Evolutionary conservation across 2,113 vertebrate genomes (phyloP), one percentile per base, ranked within the genome.

Genomic region (Cinclus mexicanus): DNA sequence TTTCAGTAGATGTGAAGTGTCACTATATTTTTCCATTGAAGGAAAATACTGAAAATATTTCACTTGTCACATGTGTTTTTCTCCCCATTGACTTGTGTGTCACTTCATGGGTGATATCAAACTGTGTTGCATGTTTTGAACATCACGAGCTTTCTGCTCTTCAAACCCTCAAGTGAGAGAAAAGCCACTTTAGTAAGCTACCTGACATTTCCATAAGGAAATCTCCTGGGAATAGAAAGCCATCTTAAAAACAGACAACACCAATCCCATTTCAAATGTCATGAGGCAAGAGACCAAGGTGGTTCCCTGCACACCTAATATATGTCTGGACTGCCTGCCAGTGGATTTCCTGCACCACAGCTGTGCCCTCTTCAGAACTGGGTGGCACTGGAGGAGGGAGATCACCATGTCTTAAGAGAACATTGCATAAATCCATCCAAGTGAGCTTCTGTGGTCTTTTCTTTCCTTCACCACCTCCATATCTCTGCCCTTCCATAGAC

Each of bases 1-100:
- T 90, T 93, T 79, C n/a, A 64, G 19, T 35, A 80, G 57, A 92
- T 87, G 87, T 82, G 53, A 97, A 94, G 61, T 81, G 52, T 83
- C 82, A 80, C 59, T 90, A 35, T 84, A 52, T 76, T 96, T 97
- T 96, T 83, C 79, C 53, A 76, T 9, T 52, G 50, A 89, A 83
- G 63, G 11, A 95, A 96, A 97, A 59, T 57, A 69, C 31, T 90
- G 47, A 79, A 63, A 92, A 55, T 42, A 78, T 68, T 78, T 83
- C 69, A 52, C 4, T 52, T 59, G 69, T 11, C 35, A 11, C 20
- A 14, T 16, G 22, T 78, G 24, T 71, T 75, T 56, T 25, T 44
- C 9, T 20, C 22, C 64, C 24, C 10, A 25, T 7, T 78, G 26
- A 35, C 37, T 20, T 47, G 9, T 28, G 14, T 47, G 39, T 85